phyloP scores from a whole-genome alignment of 2,797 vertebrate species.

The Malacoraja senta region DNA sequence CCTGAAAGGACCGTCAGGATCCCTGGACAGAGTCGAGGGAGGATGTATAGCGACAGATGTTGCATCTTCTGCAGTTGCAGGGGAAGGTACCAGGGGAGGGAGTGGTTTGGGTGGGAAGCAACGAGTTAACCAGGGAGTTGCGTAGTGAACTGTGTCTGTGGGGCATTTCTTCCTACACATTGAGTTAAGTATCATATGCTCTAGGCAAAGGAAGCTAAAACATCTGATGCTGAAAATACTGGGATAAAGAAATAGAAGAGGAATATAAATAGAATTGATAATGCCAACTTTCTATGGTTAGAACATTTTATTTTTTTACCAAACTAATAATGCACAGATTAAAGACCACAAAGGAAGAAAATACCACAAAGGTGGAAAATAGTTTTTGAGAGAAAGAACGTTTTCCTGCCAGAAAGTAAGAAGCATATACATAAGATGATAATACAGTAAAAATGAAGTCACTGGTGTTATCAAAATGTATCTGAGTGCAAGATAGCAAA shows the following conservation, averaged over 20 bases:
- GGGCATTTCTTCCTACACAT: too few relatives aligned
- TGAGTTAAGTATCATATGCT: neutral
- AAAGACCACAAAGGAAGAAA: too few relatives aligned
- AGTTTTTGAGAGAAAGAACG: neutral
- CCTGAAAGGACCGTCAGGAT: too few relatives aligned
- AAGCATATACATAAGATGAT: neutral
- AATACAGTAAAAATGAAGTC: neutral
- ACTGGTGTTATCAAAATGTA: neutral
- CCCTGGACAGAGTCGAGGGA: too few relatives aligned
- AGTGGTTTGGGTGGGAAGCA: too few relatives aligned
- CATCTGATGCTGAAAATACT: neutral
- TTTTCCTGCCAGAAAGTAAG: neutral
- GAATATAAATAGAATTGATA: constrained; percentile 8
- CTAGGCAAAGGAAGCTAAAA: neutral
- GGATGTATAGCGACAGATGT: too few relatives aligned
- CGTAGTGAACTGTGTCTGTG: too few relatives aligned
- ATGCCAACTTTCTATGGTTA: neutral
- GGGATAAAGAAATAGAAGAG: constrained; percentile 4
- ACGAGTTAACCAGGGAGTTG: too few relatives aligned
- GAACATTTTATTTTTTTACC: neutral
- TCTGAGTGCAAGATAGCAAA: neutral
- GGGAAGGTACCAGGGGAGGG: too few relatives aligned
- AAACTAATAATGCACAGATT: neutral
- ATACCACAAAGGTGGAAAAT: neutral
- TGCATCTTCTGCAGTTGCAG: too few relatives aligned